Evolutionary conservation across 1,140 invertebrate species (phyloP), one percentile per base, ranked within the genome.

Genomic region (Antheraea mylitta): DNA sequence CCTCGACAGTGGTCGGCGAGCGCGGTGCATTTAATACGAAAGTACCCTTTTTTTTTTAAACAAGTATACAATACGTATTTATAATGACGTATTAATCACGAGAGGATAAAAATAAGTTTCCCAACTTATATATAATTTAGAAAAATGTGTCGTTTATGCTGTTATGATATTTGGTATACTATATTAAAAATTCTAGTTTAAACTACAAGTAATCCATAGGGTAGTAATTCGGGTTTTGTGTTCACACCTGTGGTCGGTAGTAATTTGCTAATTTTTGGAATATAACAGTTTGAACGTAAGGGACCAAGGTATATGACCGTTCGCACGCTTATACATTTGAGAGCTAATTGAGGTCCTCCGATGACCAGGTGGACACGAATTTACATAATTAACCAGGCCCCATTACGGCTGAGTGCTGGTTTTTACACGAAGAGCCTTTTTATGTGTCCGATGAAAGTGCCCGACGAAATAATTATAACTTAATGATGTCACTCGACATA

Each of bases 321-420:
- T 53, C 45, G 16, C 16, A 16, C 16, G 45, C 6, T 11, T 42
- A 42, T 42, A 42, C 38, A 42, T 42, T 4, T 42, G 38, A 42
- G 7, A 53, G 16, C 45, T 53, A 53, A 53, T 9, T 53, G 45
- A 53, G 45, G 45, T 53, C 45, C 45, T 16, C 45, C 45, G 45
- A 53, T 53, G 45, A 53, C 45, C 45, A 53, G 45, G 11, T 53
- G 45, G 45, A 53, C 6, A 61, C 60, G 36, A 19, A 61, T 61
- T 61, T 30, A 61, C 18, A 61, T 61, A 61, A 61, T 61, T 61
- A 61, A 22, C 60, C 60, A 61, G 36, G 18, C 19, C 19, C 60
- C 60, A 61, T 61, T 61, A 61, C 19, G 9, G 60, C 36, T 36
- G 19, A 61, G 60, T 61, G 60, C 60, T 36, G 18, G 60, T 61